Conservation (phyloP, 2,113 vertebrate species). For the Coptodon rendalli region DNA sequence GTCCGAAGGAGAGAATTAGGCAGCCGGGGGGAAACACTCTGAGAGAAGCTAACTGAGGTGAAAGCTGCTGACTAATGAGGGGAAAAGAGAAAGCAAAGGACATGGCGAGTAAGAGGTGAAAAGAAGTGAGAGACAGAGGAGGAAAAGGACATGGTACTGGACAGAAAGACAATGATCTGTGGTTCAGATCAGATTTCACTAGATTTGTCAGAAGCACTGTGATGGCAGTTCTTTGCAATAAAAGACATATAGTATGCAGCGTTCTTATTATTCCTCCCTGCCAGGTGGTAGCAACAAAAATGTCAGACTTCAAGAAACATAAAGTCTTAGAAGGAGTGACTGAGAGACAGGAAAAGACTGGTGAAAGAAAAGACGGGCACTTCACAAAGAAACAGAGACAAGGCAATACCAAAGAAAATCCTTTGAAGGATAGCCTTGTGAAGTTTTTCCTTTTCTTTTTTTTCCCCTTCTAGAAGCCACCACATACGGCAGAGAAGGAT, state of each 20-base stretch:
- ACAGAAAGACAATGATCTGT: not conserved
- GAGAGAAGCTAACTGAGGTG: conserved; percentile 31
- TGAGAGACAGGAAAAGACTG: conserved; percentile 22
- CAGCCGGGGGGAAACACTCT: conserved; percentile 1
- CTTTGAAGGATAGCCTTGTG: conserved; percentile 33
- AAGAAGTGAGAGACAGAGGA: not conserved
- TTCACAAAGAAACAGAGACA: conserved; percentile 15
- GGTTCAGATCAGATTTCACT: conserved; percentile 19
- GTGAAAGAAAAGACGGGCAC: conserved; percentile 1
- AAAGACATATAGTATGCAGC: not conserved
- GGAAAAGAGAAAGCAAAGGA: conserved; percentile 18
- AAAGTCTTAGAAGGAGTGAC: not conserved
- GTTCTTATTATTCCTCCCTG: conserved; percentile 25
- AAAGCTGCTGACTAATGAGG: conserved; percentile 48
- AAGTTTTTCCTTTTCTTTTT: conserved; percentile 23
- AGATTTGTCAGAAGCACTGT: not conserved
- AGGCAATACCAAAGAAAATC: conserved; percentile 17
- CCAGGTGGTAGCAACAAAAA: conserved; percentile 19
- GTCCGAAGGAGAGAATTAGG: conserved; percentile 35
- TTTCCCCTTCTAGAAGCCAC: not conserved
- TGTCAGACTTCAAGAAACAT: conserved; percentile 39
- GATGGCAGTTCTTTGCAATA: not conserved
- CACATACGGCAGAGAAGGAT: not conserved
- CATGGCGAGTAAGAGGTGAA: conserved; percentile 21
- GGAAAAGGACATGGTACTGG: not conserved